phyloP scores from a whole-genome alignment of 2,113 vertebrate genomes.

The Tupaia tana region DNA sequence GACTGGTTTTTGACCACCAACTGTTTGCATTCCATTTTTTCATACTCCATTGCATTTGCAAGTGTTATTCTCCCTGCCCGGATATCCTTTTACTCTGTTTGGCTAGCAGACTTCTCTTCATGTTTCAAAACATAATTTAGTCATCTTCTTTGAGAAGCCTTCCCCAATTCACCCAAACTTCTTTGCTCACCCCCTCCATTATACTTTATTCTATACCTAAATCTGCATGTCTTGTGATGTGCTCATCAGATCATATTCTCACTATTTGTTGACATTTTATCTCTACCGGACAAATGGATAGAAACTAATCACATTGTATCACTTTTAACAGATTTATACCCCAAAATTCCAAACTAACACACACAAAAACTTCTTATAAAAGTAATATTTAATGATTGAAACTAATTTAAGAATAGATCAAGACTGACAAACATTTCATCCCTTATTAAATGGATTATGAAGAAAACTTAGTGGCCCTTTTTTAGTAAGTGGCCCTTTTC shows the following conservation, averaged over 20 bases:
- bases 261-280: not conserved
- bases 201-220: not conserved
- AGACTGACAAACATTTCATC: not conserved
- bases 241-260: not conserved
- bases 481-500: not conserved
- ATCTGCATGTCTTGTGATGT: not conserved
- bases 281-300: not conserved
- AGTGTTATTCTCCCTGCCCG: not conserved
- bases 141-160: conserved; percentile 5
- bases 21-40: not conserved
- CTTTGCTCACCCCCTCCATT: not conserved
- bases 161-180: not conserved
- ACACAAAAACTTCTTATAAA: not conserved
- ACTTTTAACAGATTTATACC: not conserved
- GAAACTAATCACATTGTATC: conserved; percentile 14
- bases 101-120: not conserved
- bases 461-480: not conserved
- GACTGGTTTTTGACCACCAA: not conserved
- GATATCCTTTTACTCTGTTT: not conserved
- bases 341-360: not conserved
- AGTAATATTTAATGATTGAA: conserved; percentile 21
- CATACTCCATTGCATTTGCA: not conserved
- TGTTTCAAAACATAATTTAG: not conserved
- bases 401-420: conserved; percentile 12
- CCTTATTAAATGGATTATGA: conserved; percentile 1